Base-by-base conservation (phyloP, 2,888 invertebrate species). In the Apotomis capreana region DNA sequence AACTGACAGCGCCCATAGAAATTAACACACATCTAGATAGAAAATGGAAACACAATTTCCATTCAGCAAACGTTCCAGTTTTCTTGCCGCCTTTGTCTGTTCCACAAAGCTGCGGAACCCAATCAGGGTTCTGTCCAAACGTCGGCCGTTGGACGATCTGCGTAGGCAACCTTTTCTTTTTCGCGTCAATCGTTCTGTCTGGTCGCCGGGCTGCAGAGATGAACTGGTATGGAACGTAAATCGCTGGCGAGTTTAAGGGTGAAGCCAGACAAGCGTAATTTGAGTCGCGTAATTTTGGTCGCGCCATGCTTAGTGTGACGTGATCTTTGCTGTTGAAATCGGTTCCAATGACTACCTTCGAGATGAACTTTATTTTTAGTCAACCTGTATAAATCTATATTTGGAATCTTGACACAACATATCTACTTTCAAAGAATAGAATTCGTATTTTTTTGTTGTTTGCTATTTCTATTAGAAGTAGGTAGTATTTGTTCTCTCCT, bases 81-180 rank as follows among this genome's bases (percentile, higher is more conserved):
- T 86, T 86, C 84, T 83, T 82, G 79, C 68, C 64, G 75, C 82
- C 82, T 84, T 86, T 85, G 85, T 85, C 79, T 81, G 76, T 37
- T 54, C 77, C 69, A 84, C 83, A 84, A 84, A 83, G 85, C 83
- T 82, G 79, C 80, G 80, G 81, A 87, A 87, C 86, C 87, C 86
- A 88, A 88, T 88, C 86, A 86, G 80, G 81, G 80, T 83, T 81
- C 86, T 87, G 87, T 87, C 87, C 81, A 84, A 84, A 82, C 78
- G 85, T 86, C 85, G 70, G 76, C 71, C 77, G 77, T 71, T 77
- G 77, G 79, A 79, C 79, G 75, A 77, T 74, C 76, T 70, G 64
- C 62, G 71, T 58, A 51, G 44, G 54, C 51, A 62, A 46, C 52
- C 54, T 68, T 68, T 72, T 72, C 68, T 68, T 68, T 72, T 72